Percentiles rank a stretch among this genome's conserved stretches.
phyloP scores from a whole-genome alignment of 2,113 vertebrate species.

The Lophochroa leadbeateri region DNA sequence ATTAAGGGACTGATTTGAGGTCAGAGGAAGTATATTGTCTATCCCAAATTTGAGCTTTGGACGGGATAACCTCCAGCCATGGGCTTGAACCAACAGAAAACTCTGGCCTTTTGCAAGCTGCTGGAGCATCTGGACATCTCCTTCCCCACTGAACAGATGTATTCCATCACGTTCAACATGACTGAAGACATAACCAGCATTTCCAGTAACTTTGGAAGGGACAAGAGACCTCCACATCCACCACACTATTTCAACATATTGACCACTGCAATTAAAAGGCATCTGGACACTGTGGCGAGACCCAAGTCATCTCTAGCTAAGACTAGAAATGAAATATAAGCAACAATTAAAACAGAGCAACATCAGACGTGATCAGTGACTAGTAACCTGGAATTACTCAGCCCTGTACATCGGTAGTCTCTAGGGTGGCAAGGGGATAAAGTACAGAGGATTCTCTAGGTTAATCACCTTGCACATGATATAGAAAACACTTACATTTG shows the following conservation, averaged over 20 bases:
- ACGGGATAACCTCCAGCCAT: background rate
- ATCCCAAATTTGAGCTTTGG: background rate
- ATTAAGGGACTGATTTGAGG: constrained; percentile 41
- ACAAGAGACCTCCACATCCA: background rate
- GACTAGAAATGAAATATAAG: background rate
- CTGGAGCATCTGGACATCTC: background rate
- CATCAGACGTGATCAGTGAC: background rate
- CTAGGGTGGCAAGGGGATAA: background rate
- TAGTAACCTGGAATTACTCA: background rate
- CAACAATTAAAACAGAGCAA: background rate
- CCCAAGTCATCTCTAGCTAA: background rate
- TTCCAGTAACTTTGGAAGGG: background rate
- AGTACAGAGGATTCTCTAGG: background rate
- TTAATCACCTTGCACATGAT: background rate
- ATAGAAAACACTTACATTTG: background rate
- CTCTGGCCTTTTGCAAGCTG: background rate
- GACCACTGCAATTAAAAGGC: background rate
- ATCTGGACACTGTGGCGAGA: background rate
- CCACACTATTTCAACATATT: background rate
- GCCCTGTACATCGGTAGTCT: background rate
- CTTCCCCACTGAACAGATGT: background rate
- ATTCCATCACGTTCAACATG: background rate
- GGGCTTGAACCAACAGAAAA: background rate
- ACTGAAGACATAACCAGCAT: background rate
- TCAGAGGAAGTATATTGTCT: constrained; percentile 16